phyloP scores from a whole-genome alignment of 2,888 invertebrate genomes.

The Caenorhabditis sp. region DNA sequence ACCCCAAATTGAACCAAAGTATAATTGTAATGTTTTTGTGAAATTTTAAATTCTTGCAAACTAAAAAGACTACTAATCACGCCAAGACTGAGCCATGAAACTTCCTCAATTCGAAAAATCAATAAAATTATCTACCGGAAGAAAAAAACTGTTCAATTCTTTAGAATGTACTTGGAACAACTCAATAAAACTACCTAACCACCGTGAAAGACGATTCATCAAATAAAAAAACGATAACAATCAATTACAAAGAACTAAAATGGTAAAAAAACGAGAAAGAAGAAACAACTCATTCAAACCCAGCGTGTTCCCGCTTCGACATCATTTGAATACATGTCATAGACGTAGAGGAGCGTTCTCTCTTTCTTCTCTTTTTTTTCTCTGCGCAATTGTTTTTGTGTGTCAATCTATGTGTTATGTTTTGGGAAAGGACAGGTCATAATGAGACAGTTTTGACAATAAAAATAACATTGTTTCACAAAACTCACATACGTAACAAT shows the following conservation, averaged over 20 bases:
- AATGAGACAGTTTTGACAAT: background rate
- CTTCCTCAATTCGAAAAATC: too few species aligned
- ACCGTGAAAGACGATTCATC: background rate
- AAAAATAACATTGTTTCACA: conserved; percentile 14
- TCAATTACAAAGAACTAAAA: conserved; percentile 16
- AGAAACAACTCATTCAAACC: conserved; percentile 25
- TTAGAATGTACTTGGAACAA: too few species aligned
- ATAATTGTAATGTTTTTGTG: too few species aligned
- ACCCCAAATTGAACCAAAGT: too few species aligned
- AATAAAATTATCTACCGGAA: too few species aligned
- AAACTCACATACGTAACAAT: conserved; percentile 22
- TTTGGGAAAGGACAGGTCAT: background rate
- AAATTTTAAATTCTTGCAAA: too few species aligned
- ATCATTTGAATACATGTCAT: conserved; percentile 12
- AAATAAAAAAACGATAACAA: background rate
- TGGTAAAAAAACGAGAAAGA: conserved; percentile 10
- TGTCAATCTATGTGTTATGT: background rate
- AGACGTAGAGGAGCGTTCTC: conserved; percentile 24
- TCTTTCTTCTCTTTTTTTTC: background rate
- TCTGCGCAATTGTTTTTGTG: background rate
- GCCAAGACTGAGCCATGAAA: too few species aligned
- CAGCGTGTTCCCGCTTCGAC: conserved; percentile 31
- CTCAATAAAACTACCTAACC: background rate
- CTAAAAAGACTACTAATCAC: too few species aligned
- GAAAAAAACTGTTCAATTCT: too few species aligned